Evolutionary conservation across 2,797 vertebrate species (phyloP), one percentile per base, ranked within the genome.

Genomic region (Chaenodraco wilsoni): DNA sequence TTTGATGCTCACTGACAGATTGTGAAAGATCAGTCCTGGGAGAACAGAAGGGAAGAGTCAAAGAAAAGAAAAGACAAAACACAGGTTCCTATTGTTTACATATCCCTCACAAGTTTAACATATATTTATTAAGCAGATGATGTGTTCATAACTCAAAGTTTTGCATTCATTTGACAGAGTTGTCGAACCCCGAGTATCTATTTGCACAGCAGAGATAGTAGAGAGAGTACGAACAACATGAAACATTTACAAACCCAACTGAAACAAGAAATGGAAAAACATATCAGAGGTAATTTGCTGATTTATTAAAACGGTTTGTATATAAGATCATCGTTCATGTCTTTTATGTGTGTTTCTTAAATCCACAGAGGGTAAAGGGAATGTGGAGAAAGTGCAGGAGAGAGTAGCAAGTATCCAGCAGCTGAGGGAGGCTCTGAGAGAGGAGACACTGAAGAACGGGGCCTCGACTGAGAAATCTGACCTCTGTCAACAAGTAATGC

Each of bases 11-110:
- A 49, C 67, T 13, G 21, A 61, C 83, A 97, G 96, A 91, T 95
- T 52, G 87, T 96, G 78, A 97, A 97, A 88, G 91, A 87, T 69
- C 94, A 95, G 74, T 94, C 86, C 9, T 95, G 94, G 95, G 89
- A 92, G 66, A 93, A 91, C 63, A 93, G 93, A 77, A 84, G 81
- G 67, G 87, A 87, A 1, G 79, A 13, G 0, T 91, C 91, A 0
- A 14, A 91, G 61, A 86, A 73, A 40, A 86, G 89, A 19, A 78
- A 84, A 77, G 71, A 31, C 58, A 84, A 81, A 40, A 81, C 82
- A 72, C 79, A 55, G 69, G 83, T 89, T 19, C 23, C 4, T 1
- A 21, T 23, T 15, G 5, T 62, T 67, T 12, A 33, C 43, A 46
- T 57, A 69, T 33, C 3, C 50, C 14, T 21, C 16, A 49, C 10